phyloP scores from a whole-genome alignment of 2,888 invertebrate genomes.

The Nephrocerus scutellatus region DNA sequence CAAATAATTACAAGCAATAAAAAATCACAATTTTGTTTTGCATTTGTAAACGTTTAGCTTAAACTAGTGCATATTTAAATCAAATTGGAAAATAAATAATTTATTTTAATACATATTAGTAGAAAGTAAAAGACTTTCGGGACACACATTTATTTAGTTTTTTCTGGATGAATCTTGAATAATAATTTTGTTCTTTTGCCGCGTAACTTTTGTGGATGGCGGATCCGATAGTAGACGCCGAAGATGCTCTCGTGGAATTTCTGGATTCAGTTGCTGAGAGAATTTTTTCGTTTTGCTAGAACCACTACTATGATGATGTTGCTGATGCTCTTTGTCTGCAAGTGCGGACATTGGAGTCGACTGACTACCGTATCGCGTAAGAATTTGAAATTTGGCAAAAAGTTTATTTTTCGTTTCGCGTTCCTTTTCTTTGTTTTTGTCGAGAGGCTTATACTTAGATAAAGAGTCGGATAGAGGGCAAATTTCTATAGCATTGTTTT shows the following conservation, averaged over 20 bases:
- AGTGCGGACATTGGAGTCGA: slow-evolving; percentile 15
- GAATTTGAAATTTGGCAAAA: slow-evolving; percentile 50
- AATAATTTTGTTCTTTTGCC: slow-evolving; percentile 75
- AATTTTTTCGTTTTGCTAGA: slow-evolving; percentile 26
- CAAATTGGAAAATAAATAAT: too few relatives aligned
- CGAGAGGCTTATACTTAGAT: slow-evolving; percentile 39
- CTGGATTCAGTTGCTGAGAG: slow-evolving; percentile 30
- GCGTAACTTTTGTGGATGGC: slow-evolving; percentile 70
- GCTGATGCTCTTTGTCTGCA: neutral
- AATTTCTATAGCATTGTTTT: slow-evolving; percentile 36
- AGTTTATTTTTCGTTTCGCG: slow-evolving; percentile 50
- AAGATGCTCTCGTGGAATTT: slow-evolving; percentile 60
- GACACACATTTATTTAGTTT: slow-evolving; percentile 36
- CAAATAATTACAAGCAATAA: too few relatives aligned
- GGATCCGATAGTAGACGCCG: slow-evolving; percentile 60
- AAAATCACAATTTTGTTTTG: too few relatives aligned
- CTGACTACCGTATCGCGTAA: slow-evolving; percentile 45
- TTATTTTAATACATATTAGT: too few relatives aligned
- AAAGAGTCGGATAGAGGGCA: slow-evolving; percentile 34
- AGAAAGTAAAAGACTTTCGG: too few relatives aligned
- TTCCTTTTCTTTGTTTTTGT: slow-evolving; percentile 47
- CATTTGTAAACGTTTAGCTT: too few relatives aligned
- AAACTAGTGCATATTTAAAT: too few relatives aligned
- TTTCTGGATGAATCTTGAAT: slow-evolving; percentile 53
- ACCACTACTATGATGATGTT: slow-evolving; percentile 2